These are phyloP conservation scores for Meiosimyza decipiens DNA, from an alignment of 2,888 invertebrate species.

Conservation along the genomic window DNA sequence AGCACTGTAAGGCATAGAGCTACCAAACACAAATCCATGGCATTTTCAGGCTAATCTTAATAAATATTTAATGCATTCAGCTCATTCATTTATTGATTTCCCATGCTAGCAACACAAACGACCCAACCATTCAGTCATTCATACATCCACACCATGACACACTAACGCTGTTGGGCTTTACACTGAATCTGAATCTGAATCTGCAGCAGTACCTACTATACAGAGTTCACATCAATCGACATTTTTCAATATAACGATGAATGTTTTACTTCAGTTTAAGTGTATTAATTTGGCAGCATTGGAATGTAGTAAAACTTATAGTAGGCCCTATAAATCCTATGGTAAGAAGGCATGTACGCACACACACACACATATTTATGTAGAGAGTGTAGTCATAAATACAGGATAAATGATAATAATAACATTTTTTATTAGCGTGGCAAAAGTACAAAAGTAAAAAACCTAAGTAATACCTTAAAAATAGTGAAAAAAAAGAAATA, in stretches of 20 bases:
- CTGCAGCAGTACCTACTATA: background rate
- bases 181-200: background rate
- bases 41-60: background rate
- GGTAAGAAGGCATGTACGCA: too few species aligned
- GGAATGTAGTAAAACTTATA: too few species aligned
- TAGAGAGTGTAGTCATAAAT: constrained; percentile 23
- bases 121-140: too few species aligned
- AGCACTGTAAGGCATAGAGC: background rate
- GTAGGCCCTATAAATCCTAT: too few species aligned
- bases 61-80: constrained; percentile 22
- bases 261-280: constrained; percentile 16
- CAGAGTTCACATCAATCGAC: constrained; percentile 3
- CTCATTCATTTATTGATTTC: background rate
- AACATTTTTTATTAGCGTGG: constrained; percentile 21
- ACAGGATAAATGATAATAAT: constrained; percentile 28
- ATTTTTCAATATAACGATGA: background rate
- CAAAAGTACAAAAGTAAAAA: background rate
- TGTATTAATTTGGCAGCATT: constrained; percentile 24
- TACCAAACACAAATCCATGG: background rate
- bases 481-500: background rate
- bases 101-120: too few species aligned
- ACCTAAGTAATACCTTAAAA: background rate
- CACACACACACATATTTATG: too few species aligned
- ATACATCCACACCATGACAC: too few species aligned
- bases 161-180: background rate